A percentile compares a stretch with the other conserved stretches of the same genome.
Evolutionary conservation across 2,797 vertebrate species (phyloP).

Genomic region (Dallia pectoralis): DNA sequence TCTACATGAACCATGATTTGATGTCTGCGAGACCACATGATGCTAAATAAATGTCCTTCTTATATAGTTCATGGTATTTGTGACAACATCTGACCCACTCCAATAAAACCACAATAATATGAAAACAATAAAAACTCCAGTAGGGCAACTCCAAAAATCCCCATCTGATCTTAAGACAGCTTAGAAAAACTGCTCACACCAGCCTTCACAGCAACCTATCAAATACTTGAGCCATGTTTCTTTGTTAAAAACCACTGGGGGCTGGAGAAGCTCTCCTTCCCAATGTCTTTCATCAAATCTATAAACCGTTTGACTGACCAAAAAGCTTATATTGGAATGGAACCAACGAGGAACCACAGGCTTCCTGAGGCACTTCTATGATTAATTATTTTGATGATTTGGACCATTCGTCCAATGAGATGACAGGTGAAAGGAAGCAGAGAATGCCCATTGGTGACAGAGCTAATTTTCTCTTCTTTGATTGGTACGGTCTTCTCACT

Average conservation of each 20-base stretch:
- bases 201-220: background rate
- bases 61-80: too few relatives aligned
- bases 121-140: background rate
- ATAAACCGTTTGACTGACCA: constrained; percentile 9
- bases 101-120: background rate
- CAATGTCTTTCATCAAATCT: constrained; percentile 2
- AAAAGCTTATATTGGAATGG: constrained; percentile 3
- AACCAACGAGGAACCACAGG: background rate
- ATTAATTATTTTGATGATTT: constrained; percentile 6
- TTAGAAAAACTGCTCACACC: background rate
- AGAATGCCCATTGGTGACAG: background rate
- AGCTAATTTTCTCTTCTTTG: constrained; percentile 14
- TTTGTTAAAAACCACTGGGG: background rate
- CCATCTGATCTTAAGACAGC: constrained; percentile 2
- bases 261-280: background rate
- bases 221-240: background rate
- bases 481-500: constrained; percentile 9
- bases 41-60: too few relatives aligned
- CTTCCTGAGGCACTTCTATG: constrained; percentile 12
- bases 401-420: constrained; percentile 6
- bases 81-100: constrained; percentile 3
- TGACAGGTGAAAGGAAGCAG: constrained; percentile 3
- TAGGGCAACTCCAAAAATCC: background rate
- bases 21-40: too few relatives aligned
- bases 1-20: too few relatives aligned